Evolutionary conservation across 2,113 vertebrate species (phyloP).

Genomic region (Etia nguti): DNA sequence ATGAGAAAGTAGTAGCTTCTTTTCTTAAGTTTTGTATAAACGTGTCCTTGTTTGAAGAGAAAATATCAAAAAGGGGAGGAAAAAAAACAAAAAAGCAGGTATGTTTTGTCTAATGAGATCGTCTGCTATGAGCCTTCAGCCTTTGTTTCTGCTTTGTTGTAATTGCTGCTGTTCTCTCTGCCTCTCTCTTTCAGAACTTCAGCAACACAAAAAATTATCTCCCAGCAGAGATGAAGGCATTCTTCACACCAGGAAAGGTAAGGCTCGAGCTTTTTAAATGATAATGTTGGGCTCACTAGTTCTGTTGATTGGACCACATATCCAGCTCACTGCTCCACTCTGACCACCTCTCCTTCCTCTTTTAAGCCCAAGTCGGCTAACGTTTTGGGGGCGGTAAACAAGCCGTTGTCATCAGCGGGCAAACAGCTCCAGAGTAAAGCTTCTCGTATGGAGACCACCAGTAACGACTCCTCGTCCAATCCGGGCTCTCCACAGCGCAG

Average conservation of each 20-base stretch:
- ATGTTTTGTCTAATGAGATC: background rate
- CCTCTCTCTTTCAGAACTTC: constrained; percentile 81
- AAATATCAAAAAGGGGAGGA: background rate
- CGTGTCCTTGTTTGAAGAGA: background rate
- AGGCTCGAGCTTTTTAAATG: background rate
- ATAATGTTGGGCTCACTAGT: background rate
- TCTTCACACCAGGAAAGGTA: constrained; percentile 98
- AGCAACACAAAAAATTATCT: constrained; percentile 99
- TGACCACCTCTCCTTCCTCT: background rate
- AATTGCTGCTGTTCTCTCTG: background rate
- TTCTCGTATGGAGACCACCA: constrained; percentile 95
- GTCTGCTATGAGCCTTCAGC: background rate
- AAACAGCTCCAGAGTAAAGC: constrained; percentile 95
- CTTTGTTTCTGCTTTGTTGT: background rate
- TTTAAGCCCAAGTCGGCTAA: constrained; percentile 95
- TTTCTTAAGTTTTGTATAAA: background rate
- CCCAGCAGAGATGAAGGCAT: constrained; percentile 95
- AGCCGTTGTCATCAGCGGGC: constrained; percentile 92
- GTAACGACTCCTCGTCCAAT: constrained; percentile 95
- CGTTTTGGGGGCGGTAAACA: constrained; percentile 96
- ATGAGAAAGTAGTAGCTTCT: background rate
- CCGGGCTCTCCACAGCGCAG: constrained; percentile 93
- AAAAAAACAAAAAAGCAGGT: rapidly evolving
- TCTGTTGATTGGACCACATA: background rate
- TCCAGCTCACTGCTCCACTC: background rate